Conservation (phyloP, 2,113 vertebrate species). For the Nycticebus coucang region DNA sequence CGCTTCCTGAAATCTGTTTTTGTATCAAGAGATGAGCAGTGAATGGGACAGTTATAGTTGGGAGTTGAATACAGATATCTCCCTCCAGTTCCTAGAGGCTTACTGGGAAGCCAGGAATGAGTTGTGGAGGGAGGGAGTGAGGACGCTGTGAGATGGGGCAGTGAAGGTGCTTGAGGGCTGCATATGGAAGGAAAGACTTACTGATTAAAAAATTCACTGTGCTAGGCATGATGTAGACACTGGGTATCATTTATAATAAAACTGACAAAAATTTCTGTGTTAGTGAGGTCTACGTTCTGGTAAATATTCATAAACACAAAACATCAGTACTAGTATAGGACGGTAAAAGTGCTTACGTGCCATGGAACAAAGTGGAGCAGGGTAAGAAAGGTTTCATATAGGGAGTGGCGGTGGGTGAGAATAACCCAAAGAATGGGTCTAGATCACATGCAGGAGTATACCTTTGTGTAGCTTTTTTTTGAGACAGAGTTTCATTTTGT, state of each 20-base stretch:
- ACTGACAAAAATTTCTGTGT: not conserved
- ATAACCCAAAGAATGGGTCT: not conserved
- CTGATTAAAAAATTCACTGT: not conserved
- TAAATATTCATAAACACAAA: not conserved
- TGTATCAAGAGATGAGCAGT: not conserved
- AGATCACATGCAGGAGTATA: not conserved
- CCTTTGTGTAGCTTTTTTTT: constrained; percentile 21
- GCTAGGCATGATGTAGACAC: not conserved
- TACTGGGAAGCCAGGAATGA: not conserved
- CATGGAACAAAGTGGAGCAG: not conserved
- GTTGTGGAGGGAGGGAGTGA: constrained; percentile 6
- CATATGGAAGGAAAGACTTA: constrained; percentile 48
- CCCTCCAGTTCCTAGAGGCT: not conserved
- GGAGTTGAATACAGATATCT: not conserved
- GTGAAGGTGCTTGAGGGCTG: not conserved
- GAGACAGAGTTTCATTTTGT: no score
- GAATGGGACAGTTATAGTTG: not conserved
- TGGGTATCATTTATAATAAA: constrained; percentile 19
- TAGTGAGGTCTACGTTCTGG: not conserved
- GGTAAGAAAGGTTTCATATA: not conserved
- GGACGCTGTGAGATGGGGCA: not conserved
- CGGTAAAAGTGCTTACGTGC: not conserved
- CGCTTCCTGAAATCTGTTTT: constrained; percentile 44
- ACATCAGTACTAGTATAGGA: not conserved
- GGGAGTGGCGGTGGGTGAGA: not conserved